Base-by-base conservation (phyloP, 2,888 invertebrate species). In the Criorhina ranunculi region DNA sequence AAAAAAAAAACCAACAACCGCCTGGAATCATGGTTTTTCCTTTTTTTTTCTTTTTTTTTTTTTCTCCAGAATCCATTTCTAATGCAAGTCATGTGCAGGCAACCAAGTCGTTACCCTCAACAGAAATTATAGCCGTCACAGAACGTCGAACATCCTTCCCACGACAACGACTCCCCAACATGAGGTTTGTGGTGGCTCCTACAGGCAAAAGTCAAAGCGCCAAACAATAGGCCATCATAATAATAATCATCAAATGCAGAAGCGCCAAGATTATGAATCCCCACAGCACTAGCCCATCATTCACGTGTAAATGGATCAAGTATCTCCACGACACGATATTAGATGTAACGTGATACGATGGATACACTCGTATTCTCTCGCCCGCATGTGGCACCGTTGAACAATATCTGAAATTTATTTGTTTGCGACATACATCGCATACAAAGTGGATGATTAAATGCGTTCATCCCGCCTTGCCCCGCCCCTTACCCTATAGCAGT, bases 401-500 rank as follows among this genome's bases (percentile, higher is more conserved):
- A 67, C 76, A 75, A 80, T 85, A 80, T 80, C 75, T 76, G 66
- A 85, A 80, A 80, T 85, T 76, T 85, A 80, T 85, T 76, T 76
- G 70, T 79, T 80, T 85, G 75, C 75, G 49, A 80, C 80, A 70
- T 60, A 70, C 64, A 76, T 42, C 64, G 85, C 85, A 85, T 85
- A 85, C 80, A 85, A 85, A 85, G 85, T 85, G 57, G 76, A 85
- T 85, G 80, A 85, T 85, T 76, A 85, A 85, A 80, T 85, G 85
- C 80, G 85, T 75, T 70, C 67, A 15, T 15, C 29, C 9, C 60
- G 12, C 37, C 5, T 15, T 6, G 8, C 8, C 1, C 17, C 33
- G 5, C 11, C 33, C 11, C 24, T 29, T 4, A 24, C n/a, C 64
- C 55, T 24, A 19, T 12, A 46, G 42, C 66, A 55, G 70, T 85